Evolutionary conservation across 2,797 vertebrate species (phyloP).

Genomic region (Brachyrhaphis roseni): DNA sequence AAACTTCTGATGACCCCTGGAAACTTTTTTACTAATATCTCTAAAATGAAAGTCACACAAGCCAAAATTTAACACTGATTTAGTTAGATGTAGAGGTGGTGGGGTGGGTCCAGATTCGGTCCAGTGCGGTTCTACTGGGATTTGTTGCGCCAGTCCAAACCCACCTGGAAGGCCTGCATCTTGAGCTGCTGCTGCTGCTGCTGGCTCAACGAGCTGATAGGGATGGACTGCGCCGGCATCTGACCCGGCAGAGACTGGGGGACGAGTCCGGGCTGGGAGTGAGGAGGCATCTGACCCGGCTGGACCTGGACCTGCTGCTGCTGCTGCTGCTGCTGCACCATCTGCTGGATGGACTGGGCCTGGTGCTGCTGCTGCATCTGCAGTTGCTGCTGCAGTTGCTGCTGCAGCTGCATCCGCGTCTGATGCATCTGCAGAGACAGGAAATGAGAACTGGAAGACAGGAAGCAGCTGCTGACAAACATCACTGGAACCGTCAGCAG

Average conservation of each 20-base stretch:
- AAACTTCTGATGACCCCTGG: no score
- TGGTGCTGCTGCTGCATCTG: slow-evolving; percentile 70
- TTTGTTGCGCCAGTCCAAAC: neutral
- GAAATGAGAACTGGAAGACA: neutral
- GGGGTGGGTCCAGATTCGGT: no score
- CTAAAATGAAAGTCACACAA: no score
- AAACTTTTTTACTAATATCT: no score
- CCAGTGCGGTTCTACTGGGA: no score
- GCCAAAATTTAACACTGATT: no score
- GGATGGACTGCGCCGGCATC: slow-evolving; percentile 84
- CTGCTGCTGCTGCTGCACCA: slow-evolving; percentile 59
- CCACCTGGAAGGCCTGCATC: slow-evolving; percentile 86
- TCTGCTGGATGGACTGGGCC: slow-evolving; percentile 80
- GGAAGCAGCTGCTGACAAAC: neutral
- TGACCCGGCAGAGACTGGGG: slow-evolving; percentile 86
- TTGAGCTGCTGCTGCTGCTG: slow-evolving; percentile 86
- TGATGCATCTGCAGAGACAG: slow-evolving; percentile 73
- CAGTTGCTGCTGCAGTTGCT: slow-evolving; percentile 57
- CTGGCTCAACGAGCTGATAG: slow-evolving; percentile 80
- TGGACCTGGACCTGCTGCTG: neutral
- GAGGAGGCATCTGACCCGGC: slow-evolving; percentile 84
- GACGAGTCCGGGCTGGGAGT: slow-evolving; percentile 84
- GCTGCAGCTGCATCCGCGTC: slow-evolving; percentile 72
- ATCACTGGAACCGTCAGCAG: neutral
- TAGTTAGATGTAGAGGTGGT: no score